Base-by-base conservation (phyloP, 2,888 invertebrate species). In the Pardosa pseudoannulata region DNA sequence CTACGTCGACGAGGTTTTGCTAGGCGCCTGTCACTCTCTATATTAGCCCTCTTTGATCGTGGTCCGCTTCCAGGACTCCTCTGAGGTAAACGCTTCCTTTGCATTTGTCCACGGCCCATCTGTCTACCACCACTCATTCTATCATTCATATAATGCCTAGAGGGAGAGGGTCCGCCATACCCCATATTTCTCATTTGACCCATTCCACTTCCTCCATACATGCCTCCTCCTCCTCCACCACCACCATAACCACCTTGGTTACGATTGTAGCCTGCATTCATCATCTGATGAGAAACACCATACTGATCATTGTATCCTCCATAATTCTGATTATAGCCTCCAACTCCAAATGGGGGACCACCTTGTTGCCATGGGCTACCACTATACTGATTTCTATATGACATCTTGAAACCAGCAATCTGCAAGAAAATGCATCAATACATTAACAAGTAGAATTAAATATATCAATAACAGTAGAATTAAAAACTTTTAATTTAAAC, bases 291-390 rank as follows among this genome's bases (percentile, higher is more conserved):
- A 1, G 85, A 86, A 0, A 79, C 78, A 13, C 62, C 62, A 70
- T 87, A 79, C 13, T 87, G 70, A 70, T 80, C 79, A 71, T 79
- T 75, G 64, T 75, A 70, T 13, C 86, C 86, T 19, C 87, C 87
- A 71, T 87, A 87, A 50, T 64, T 76, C 31, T 81, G 81, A 74
- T 79, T 82, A 23, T 87, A 87, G 9, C 87, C 41, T 29, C 87
- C 80, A 39, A 87, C 79, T 32, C 78, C 78, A 64, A 87, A 87
- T 29, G 87, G 87, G 6, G 87, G 87, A 6, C 87, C 87, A 6
- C 87, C 87, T 50, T 81, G 81, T 11, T 87, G 87, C 87, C 87
- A 87, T 2, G 87, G 87, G 31, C 87, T 87, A 67, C 87, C 87
- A 46, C 81, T 87, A 64, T 81, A 87, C 23, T 87, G 87, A 68